phyloP scores from a whole-genome alignment of 2,888 invertebrate species.

The Tricholauxania praeusta region DNA sequence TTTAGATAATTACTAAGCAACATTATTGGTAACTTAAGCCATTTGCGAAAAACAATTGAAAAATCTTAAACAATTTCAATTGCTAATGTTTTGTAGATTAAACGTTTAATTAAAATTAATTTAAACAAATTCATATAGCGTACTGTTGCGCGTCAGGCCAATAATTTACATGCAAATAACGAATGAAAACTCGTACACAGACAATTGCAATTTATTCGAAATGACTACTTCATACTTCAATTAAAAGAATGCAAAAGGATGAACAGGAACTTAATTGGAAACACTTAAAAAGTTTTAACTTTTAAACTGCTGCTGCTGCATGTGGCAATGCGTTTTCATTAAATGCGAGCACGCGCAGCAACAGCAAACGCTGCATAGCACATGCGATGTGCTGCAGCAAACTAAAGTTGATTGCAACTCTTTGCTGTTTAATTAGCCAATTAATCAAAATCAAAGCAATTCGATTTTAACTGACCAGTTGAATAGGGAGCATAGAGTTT shows the following conservation, averaged over 20 bases:
- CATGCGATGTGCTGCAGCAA: neutral
- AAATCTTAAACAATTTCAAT: too few relatives aligned
- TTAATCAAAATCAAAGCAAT: slow-evolving; percentile 21
- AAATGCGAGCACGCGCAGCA: slow-evolving; percentile 8
- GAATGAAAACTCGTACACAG: too few relatives aligned
- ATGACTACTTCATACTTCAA: neutral
- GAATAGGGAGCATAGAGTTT: neutral
- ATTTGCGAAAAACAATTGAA: too few relatives aligned
- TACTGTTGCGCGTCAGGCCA: too few relatives aligned
- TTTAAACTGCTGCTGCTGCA: neutral
- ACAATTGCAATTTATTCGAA: too few relatives aligned
- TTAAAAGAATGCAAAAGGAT: neutral
- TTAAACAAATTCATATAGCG: too few relatives aligned
- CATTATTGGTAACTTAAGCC: neutral
- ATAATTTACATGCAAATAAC: too few relatives aligned
- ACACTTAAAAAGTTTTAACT: slow-evolving; percentile 15
- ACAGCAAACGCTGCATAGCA: neutral
- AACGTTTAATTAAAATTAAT: too few relatives aligned
- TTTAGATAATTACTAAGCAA: neutral
- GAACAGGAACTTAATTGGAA: slow-evolving; percentile 14
- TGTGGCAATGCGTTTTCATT: slow-evolving; percentile 21
- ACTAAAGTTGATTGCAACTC: neutral
- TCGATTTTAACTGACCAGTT: too few relatives aligned
- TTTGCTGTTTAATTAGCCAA: slow-evolving; percentile 18
- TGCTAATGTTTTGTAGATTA: too few relatives aligned